Conservation (phyloP, 2,888 invertebrate genomes). For the Colletes collaris region DNA sequence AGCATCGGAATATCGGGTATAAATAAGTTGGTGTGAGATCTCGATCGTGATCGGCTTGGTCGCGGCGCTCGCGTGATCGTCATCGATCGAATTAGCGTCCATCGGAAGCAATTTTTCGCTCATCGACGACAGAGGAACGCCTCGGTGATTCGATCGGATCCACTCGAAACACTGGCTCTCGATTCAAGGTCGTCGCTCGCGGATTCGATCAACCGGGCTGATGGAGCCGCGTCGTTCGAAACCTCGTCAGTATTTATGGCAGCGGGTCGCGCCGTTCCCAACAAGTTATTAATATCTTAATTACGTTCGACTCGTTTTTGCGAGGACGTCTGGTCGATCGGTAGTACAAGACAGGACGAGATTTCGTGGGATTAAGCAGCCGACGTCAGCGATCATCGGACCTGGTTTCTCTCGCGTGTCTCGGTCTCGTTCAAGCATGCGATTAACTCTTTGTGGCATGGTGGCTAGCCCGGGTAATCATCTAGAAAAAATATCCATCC, state of each 20-base stretch:
- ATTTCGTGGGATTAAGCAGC: constrained; percentile 43
- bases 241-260: constrained; percentile 32
- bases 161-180: constrained; percentile 21
- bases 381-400: constrained; percentile 7
- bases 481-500: neutral
- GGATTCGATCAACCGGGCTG: constrained; percentile 25
- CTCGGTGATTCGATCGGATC: constrained; percentile 26
- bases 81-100: neutral
- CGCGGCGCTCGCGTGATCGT: neutral
- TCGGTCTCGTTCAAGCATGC: constrained; percentile 9
- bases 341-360: constrained; percentile 55
- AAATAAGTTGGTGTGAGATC: too few relatives aligned
- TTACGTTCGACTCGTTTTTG: constrained; percentile 66
- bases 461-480: neutral
- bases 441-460: constrained; percentile 27
- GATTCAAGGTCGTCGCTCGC: constrained; percentile 36
- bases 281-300: constrained; percentile 69
- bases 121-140: neutral
- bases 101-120: constrained; percentile 7
- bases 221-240: constrained; percentile 6
- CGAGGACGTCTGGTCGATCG: constrained; percentile 67
- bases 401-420: constrained; percentile 1
- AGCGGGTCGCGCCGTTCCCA: constrained; percentile 8
- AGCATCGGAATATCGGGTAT: too few relatives aligned
- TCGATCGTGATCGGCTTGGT: too few relatives aligned